A percentile compares a stretch with the other conserved stretches of the same genome.
Conservation (phyloP, 2,797 vertebrate species). For the Garrulus glandarius region DNA sequence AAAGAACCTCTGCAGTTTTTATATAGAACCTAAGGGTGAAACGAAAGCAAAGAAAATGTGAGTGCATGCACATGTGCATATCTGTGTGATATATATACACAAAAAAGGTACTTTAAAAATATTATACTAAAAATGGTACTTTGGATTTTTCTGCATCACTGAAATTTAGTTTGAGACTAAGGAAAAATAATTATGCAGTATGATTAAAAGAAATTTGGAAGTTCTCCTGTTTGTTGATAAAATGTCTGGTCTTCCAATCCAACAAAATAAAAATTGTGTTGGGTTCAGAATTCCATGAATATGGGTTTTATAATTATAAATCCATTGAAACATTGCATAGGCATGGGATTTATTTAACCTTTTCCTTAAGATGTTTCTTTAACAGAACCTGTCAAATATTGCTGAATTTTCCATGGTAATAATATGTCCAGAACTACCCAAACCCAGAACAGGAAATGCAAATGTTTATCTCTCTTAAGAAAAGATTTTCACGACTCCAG, state of each 20-base stretch:
- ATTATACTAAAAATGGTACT: not conserved
- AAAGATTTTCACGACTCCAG: not conserved
- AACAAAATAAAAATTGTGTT: not conserved
- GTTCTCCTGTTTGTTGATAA: not conserved
- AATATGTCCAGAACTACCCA: not conserved
- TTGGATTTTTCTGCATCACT: not conserved
- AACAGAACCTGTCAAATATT: not conserved
- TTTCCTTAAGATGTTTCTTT: not conserved
- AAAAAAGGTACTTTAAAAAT: not conserved
- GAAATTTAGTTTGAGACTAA: not conserved
- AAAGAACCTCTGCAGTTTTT: constrained; percentile 47
- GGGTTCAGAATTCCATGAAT: not conserved
- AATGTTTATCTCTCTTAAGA: not conserved
- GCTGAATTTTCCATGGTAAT: not conserved
- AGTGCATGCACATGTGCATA: not conserved
- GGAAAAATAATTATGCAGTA: not conserved
- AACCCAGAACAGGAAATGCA: not conserved
- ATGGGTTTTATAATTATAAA: not conserved
- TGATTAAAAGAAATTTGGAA: not conserved
- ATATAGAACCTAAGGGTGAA: not conserved
- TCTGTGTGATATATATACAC: not conserved
- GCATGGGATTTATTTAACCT: not conserved
- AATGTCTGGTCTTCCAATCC: not conserved
- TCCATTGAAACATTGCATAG: not conserved
- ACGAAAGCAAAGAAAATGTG: not conserved